Evolutionary conservation across 2,113 vertebrate species (phyloP).

Genomic region (Sander lucioperca): DNA sequence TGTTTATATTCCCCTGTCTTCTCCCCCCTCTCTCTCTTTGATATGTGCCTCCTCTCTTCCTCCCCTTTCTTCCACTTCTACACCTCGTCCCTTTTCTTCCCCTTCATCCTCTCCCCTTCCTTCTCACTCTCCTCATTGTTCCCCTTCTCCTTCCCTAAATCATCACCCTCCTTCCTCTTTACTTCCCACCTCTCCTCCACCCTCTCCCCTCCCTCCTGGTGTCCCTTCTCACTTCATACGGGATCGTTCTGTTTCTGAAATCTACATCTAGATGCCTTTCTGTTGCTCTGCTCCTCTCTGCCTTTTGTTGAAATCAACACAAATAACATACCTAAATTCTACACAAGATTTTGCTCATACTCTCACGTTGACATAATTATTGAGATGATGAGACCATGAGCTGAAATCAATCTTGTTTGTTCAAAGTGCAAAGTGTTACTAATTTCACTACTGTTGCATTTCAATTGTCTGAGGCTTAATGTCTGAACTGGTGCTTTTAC

Average conservation of each 20-base stretch:
- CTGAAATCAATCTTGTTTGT: conserved; percentile 3
- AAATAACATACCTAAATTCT: conserved; percentile 12
- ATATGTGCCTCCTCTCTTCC: conserved; percentile 1
- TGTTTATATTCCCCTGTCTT: not conserved
- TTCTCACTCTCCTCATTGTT: not conserved
- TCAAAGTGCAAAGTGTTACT: not conserved
- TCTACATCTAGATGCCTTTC: conserved; percentile 71
- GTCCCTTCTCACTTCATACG: conserved; percentile 68
- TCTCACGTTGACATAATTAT: not conserved
- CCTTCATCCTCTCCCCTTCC: conserved; percentile 41
- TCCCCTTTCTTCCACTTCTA: not conserved
- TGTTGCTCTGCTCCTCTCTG: conserved; percentile 23
- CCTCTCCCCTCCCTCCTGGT: conserved; percentile 65
- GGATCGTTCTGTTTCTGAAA: conserved; percentile 72
- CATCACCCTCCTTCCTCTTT: not conserved
- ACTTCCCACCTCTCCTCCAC: conserved; percentile 29
- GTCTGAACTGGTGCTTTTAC: not conserved
- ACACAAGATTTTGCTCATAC: not conserved
- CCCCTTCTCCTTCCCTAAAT: not conserved
- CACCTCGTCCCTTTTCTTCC: not conserved
- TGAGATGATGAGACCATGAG: conserved; percentile 17
- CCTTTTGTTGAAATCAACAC: conserved; percentile 31
- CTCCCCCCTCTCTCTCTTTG: not conserved
- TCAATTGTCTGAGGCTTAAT: not conserved
- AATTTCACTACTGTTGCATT: conserved; percentile 6